Base-by-base conservation (phyloP, 2,888 invertebrate genomes). In the Cistogaster globosa region DNA sequence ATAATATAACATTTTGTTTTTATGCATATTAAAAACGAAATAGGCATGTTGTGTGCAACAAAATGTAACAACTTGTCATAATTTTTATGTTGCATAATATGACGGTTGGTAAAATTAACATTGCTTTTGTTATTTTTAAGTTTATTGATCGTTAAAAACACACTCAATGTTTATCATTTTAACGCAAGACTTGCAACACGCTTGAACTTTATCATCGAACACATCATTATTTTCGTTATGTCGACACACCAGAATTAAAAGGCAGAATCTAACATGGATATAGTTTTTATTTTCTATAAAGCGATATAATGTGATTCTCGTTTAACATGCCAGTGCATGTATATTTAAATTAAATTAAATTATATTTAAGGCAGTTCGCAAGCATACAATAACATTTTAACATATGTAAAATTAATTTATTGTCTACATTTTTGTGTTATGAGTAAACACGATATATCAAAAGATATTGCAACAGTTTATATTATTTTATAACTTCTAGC, bases 391-490 rank as follows among this genome's bases (percentile, higher is more conserved):
- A 48, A 14, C 42, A 76, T 71, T 76, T 57, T 76, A 76, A 71
- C 75, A 82, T 63, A 65, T 82, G 82, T 58, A 71, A 69, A 82
- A 75, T 76, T 82, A 82, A 82, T 82, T 82, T 76, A 69, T 82
- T 76, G 71, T 65, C 69, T 76, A 18, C 38, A 45, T 58, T 45
- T 20, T 0, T 71, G 45, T 71, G 32, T 48, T 48, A 58, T 48
- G 26, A 57, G 18, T 6, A 32, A 8, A 32, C 32, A 32, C 32
- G 32, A 32, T 0, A 32, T 32, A 32, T 32, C 2, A 32, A 0
- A 32, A 32, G 32, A 6, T 32, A 32, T 32, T 32, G 0, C 2
- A 8, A 32, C 32, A 32, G 32, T 2, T 32, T 32, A 7, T 5
- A 7, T 32, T 7, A 8, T 32, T 7, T 32, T 5, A 5, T 8